Conservation (phyloP, 1,140 invertebrate species). For the Pantala flavescens region DNA sequence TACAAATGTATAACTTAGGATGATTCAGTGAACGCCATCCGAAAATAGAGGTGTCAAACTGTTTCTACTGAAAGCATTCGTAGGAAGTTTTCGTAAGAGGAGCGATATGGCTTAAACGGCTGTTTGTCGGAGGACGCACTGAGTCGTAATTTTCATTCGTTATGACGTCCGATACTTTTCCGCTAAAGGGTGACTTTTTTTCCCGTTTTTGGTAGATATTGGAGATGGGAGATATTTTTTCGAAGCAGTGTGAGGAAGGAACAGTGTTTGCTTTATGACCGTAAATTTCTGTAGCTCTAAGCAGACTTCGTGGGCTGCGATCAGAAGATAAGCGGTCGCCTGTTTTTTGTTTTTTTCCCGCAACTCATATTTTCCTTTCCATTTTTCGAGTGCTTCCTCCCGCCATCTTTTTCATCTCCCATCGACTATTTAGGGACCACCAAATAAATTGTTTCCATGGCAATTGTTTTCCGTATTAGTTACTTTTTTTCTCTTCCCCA, state of each 20-base stretch:
- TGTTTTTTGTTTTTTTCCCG: neutral
- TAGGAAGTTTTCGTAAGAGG: too few species aligned
- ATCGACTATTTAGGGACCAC: neutral
- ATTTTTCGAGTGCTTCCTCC: neutral
- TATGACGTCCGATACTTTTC: too few species aligned
- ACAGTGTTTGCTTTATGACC: neutral
- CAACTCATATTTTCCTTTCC: neutral
- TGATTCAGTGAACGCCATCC: too few species aligned
- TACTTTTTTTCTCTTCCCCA: too few species aligned
- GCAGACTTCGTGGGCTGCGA: neutral
- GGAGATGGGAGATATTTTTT: neutral
- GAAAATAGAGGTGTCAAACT: too few species aligned
- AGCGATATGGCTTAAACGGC: too few species aligned
- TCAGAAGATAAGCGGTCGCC: neutral
- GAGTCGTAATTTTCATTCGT: too few species aligned
- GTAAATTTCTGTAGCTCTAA: constrained; percentile 2
- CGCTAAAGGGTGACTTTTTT: too few species aligned
- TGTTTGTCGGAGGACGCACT: too few species aligned
- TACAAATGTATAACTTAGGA: too few species aligned
- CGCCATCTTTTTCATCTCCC: neutral
- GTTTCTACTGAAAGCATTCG: too few species aligned
- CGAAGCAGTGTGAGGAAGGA: neutral
- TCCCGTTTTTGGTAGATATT: neutral
- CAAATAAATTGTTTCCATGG: neutral
- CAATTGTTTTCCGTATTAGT: neutral